Evolutionary conservation across 2,113 vertebrate genomes (phyloP).

Genomic region (Istiophorus platypterus): DNA sequence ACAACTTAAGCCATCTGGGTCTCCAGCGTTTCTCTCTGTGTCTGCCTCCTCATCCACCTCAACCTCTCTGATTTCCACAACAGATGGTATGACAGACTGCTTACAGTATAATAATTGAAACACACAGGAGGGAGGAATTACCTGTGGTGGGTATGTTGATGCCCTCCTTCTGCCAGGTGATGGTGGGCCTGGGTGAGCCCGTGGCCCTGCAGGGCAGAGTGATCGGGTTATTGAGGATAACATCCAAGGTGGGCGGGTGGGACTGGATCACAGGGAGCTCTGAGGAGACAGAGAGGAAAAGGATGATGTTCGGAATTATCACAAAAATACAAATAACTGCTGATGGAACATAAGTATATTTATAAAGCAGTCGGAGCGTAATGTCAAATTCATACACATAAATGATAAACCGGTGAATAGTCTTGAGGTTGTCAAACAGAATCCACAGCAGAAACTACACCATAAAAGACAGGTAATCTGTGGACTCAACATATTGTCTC

Average conservation of each 20-base stretch:
- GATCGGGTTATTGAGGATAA: conserved; percentile 90
- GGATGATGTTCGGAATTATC: not conserved
- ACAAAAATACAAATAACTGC: fast-evolving
- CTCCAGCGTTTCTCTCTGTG: too few relatives aligned
- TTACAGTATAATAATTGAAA: not conserved
- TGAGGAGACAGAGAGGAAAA: conserved; percentile 57
- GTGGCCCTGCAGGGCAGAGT: conserved; percentile 90
- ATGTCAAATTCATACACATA: not conserved
- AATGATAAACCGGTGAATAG: not conserved
- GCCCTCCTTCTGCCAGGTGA: conserved; percentile 98
- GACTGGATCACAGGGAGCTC: conserved; percentile 90
- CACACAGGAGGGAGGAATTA: conserved; percentile 60
- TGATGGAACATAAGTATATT: not conserved
- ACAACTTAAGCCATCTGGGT: too few relatives aligned
- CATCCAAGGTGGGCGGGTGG: conserved; percentile 88
- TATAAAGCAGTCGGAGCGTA: not conserved
- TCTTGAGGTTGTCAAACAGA: not conserved
- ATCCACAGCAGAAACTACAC: not conserved
- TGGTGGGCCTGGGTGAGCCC: conserved; percentile 90
- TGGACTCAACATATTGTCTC: too few relatives aligned
- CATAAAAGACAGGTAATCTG: not conserved
- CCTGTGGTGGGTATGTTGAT: conserved; percentile 89
- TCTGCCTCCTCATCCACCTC: too few relatives aligned
- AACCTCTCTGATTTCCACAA: too few relatives aligned
- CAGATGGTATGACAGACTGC: not conserved